Evolutionary conservation across 2,113 vertebrate genomes (phyloP), one percentile per base, ranked within the genome.

Genomic region (Miniopterus natalensis): DNA sequence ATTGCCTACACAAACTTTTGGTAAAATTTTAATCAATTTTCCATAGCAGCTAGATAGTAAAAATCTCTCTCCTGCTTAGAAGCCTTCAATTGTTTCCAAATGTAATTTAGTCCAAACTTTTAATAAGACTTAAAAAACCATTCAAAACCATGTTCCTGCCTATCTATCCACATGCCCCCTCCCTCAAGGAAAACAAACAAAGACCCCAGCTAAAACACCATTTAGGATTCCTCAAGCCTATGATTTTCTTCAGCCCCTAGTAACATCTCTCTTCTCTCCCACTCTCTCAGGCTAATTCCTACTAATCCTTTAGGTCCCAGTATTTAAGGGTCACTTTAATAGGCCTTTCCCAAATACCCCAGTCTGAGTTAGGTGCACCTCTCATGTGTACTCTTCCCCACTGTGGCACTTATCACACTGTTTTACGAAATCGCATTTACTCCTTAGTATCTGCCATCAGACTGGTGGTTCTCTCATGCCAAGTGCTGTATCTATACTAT

Each of bases 1-100:
- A 71, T 12, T 49, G 45, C 27, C 77, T 40, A 51, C 40, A 92
- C 8, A 63, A 68, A 91, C 47, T 53, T 92, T 45, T 84, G 17
- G 20, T 87, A 94, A 94, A 84, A 61, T 66, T 66, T 66, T 92
- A 53, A 77, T 57, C 31, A 68, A 61, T 87, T 85, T 84, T 84
- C 17, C 51, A 88, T 21, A 88, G 57, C 57, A 88, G 47, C 11
- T 14, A 49, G 53, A 85, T 1, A 73, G 71, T 68, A 66, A 94
- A 83, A 21, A 29, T n/a, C 6, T 92, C 49, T 77, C 66, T 57
- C 14, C 31, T 88, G 49, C 47, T 89, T 42, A 61, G 57, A 90
- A 70, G 31, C 14, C 59, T 79, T 84, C 36, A 70, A 71, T 4
- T 92, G 47, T 68, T 89, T 83, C 40, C 20, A 83, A 77, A 66